phyloP scores from a whole-genome alignment of 1,140 invertebrate species.

The Conus betulinus region DNA sequence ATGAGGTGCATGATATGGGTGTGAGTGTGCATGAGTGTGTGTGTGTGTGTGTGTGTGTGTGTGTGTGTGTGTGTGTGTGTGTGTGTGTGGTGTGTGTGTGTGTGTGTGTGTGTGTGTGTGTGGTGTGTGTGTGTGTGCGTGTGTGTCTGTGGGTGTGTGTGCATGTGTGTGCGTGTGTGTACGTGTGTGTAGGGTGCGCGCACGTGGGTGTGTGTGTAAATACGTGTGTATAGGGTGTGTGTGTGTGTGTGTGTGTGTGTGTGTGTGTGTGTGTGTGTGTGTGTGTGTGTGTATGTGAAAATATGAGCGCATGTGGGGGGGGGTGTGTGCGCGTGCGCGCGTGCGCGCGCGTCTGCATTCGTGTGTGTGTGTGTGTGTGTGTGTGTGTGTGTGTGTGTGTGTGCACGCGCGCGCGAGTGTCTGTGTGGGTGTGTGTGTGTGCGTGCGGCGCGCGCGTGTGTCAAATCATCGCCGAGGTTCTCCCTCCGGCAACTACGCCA shows the following conservation, averaged over 20 bases:
- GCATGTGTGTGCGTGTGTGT: neutral
- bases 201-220: neutral
- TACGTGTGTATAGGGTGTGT: neutral
- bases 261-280: slow-evolving; percentile 1
- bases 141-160: neutral
- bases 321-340: neutral
- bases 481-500: too few species aligned
- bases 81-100: neutral
- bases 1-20: too few species aligned
- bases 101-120: neutral
- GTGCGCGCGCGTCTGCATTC: neutral
- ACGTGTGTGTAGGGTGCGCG: neutral
- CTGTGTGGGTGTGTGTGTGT: too few species aligned
- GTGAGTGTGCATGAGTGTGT: too few species aligned
- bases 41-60: too few species aligned
- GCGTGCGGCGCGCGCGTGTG: too few species aligned
- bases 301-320: neutral
- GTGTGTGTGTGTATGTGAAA: neutral
- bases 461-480: too few species aligned
- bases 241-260: slow-evolving; percentile 10
- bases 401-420: too few species aligned
- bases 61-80: too few species aligned
- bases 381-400: neutral
- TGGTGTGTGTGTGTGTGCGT: neutral
- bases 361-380: neutral